A percentile compares a stretch with the other conserved stretches of the same genome.
Conservation (phyloP, 2,888 invertebrate genomes). For the Trichopoda pennipes region DNA sequence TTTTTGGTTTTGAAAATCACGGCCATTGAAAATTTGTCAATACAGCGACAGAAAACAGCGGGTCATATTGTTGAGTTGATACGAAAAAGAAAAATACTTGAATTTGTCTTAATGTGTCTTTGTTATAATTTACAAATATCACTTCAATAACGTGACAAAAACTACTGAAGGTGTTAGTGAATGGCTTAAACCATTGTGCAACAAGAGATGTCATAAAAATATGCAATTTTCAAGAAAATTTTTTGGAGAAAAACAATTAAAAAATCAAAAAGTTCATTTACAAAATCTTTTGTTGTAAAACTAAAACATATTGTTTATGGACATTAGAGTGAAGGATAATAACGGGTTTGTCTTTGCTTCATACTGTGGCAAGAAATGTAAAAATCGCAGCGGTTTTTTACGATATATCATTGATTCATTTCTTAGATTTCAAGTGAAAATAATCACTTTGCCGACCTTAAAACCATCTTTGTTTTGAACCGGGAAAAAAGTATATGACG, state of each 20-base stretch:
- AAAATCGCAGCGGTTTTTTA: slow-evolving; percentile 47
- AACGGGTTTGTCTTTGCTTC: not conserved
- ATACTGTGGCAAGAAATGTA: slow-evolving; percentile 58
- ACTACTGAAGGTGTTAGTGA: slow-evolving; percentile 64
- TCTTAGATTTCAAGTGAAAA: slow-evolving; percentile 23
- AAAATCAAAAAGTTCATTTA: not conserved
- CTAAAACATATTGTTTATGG: not conserved
- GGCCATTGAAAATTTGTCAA: slow-evolving; percentile 30
- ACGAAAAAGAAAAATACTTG: slow-evolving; percentile 31
- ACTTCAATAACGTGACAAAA: slow-evolving; percentile 61
- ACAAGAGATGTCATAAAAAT: slow-evolving; percentile 41
- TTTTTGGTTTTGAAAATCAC: slow-evolving; percentile 42
- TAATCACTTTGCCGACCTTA: slow-evolving; percentile 54
- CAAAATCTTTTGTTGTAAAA: not conserved
- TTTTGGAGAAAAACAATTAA: slow-evolving; percentile 8
- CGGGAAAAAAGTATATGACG: not conserved
- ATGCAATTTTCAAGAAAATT: not conserved
- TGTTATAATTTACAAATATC: slow-evolving; percentile 41
- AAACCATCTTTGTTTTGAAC: slow-evolving; percentile 45
- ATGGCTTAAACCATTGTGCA: slow-evolving; percentile 49
- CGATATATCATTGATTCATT: slow-evolving; percentile 1
- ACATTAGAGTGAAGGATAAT: not conserved
- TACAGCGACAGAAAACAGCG: slow-evolving; percentile 26
- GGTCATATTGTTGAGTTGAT: slow-evolving; percentile 19
- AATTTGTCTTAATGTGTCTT: slow-evolving; percentile 45